Evolutionary conservation across 2,888 invertebrate species (phyloP), one percentile per base, ranked within the genome.

Genomic region (Eucera pruinosa): DNA sequence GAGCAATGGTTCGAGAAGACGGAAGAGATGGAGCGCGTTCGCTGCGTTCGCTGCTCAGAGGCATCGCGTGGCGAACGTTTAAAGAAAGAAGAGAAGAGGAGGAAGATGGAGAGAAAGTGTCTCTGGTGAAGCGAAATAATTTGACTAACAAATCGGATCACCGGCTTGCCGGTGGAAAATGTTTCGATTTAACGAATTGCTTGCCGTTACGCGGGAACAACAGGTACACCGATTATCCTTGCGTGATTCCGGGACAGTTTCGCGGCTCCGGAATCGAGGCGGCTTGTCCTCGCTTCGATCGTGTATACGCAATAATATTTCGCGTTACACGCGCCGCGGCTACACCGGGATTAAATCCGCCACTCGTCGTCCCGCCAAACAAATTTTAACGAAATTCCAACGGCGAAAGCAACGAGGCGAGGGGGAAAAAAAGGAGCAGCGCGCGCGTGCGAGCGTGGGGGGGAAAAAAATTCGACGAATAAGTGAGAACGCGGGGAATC

Each of bases 171-270:
- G 47, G 43, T 15, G 66, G 62, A 39, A 58, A 61, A 57, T 62
- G 77, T 15, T 65, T 65, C 69, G 78, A 70, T 78, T 76, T 65
- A 75, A 75, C 77, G 75, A 75, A 68, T 47, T 64, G 64, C 20
- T 54, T 27, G 77, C 50, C 68, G 77, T 64, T 61, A 39, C 77
- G 69, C 50, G 33, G 23, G 66, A 70, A 67, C 78, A 72, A 78
- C 78, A 77, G 66, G 67, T 78, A 77, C 78, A 45, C 47, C 72
- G 72, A 79, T 78, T 78, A 72, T 78, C 67, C 72, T 78, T 64
- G 20, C 67, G 67, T 60, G 78, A 77, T 67, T 70, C 71, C 58
- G 66, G 57, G 45, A 39, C 45, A 48, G 60, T 71, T 78, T 41
- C 61, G 52, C 50, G 66, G 61, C 52, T 67, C 52, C 65, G 60